Evolutionary conservation across 2,113 vertebrate genomes (phyloP), one percentile per base, ranked within the genome.

Genomic region (Syngnathus typhle): DNA sequence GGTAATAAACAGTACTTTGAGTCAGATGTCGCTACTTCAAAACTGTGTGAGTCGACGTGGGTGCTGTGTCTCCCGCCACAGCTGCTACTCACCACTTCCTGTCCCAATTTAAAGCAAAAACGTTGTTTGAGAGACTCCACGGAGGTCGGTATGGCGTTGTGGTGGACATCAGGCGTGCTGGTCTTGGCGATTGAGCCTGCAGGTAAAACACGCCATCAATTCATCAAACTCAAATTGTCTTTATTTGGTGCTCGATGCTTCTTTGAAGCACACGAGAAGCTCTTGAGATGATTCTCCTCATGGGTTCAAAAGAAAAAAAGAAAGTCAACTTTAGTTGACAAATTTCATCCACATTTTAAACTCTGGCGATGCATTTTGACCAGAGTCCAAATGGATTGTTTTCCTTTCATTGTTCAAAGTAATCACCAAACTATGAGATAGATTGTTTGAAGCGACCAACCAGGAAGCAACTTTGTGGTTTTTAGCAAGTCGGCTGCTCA

Each of bases 81-180:
- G 81, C 74, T 78, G 70, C 64, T 68, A 75, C 60, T 76, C 74
- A 69, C 85, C 87, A 83, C 88, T 88, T 90, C 89, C 89, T 90
- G 87, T 79, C 69, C 39, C 59, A 67, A 61, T 73, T 68, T 1
- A 47, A 27, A 54, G 54, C 63, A 58, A 72, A 18, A 4, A 21
- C 4, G 36, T 19, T 37, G 2, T 27, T 44, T 44, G 21, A 21
- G 19, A 21, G 10, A 10, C 59, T 61, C n/a, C 18, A 21, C n/a
- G 12, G 11, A 61, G 38, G 43, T 11, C 1, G 13, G 49, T 66
- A 72, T 87, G 79, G 68, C 44, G 67, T 43, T 68, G 51, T 72
- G 10, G n/a, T 37, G 71, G 76, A 66, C 12, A 0, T 67, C 32
- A 5, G 75, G 55, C 6, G 67, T 82, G 62, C 60, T 82, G 70